phyloP scores from a whole-genome alignment of 1,140 invertebrate species.

The Macrosteles quadrilineatus region DNA sequence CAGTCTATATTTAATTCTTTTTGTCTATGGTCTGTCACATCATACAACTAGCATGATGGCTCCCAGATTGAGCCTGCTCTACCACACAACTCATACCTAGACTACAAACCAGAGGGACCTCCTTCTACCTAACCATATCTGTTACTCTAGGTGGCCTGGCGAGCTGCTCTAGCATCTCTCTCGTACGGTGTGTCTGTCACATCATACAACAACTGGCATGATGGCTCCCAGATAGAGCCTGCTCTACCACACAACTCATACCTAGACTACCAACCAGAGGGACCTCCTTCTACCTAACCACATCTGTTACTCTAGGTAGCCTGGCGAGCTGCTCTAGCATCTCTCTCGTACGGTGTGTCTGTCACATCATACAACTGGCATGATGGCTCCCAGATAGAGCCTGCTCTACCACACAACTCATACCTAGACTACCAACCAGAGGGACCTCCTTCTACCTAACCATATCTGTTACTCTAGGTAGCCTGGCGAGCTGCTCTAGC shows the following conservation, averaged over 20 bases:
- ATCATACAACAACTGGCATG: conserved; percentile 64
- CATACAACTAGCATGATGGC: conserved; percentile 63
- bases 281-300: too few relatives aligned
- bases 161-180: conserved; percentile 55
- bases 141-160: conserved; percentile 55
- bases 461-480: too few relatives aligned
- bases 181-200: conserved; percentile 58
- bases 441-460: too few relatives aligned
- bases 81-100: conserved; percentile 54
- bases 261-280: conserved; percentile 60
- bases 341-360: conserved; percentile 54
- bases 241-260: conserved; percentile 56
- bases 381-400: conserved; percentile 63
- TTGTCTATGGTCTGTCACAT: too few relatives aligned
- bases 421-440: conserved; percentile 61
- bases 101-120: conserved; percentile 60
- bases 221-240: conserved; percentile 64
- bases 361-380: conserved; percentile 64
- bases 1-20: too few relatives aligned
- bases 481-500: conserved; percentile 58
- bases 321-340: conserved; percentile 57
- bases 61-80: conserved; percentile 63
- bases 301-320: too few relatives aligned
- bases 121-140: too few relatives aligned
- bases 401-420: conserved; percentile 54